Evolutionary conservation across 2,797 vertebrate genomes (phyloP).

Genomic region (Anguilla pacifica): DNA sequence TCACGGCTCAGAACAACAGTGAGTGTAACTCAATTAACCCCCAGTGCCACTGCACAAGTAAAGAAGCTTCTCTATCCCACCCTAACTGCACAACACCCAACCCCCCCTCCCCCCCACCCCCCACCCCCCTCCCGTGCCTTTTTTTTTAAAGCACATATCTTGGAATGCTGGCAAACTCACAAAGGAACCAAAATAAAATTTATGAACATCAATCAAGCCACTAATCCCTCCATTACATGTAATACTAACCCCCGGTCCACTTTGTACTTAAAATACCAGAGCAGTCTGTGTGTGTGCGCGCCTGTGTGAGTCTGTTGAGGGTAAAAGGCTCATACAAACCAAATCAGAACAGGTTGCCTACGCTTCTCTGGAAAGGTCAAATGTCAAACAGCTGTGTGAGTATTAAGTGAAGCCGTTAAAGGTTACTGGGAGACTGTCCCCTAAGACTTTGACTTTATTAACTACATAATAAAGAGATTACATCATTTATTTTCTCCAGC

Average conservation of each 20-base stretch:
- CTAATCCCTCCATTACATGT: conserved; percentile 60
- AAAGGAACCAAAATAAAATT: conserved; percentile 78
- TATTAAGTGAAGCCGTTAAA: conserved; percentile 37
- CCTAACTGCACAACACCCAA: conserved; percentile 10
- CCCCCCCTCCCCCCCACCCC: background rate
- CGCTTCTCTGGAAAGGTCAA: conserved; percentile 76
- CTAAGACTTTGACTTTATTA: conserved; percentile 22
- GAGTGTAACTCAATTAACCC: conserved; percentile 68
- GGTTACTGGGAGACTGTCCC: conserved; percentile 17
- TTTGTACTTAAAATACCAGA: conserved; percentile 75
- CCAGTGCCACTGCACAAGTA: background rate
- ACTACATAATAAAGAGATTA: background rate
- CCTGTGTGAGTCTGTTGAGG: background rate
- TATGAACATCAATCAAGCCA: conserved; percentile 76
- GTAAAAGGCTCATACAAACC: conserved; percentile 53
- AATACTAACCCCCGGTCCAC: conserved; percentile 77
- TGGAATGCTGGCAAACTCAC: conserved; percentile 66
- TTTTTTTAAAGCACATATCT: conserved; percentile 51
- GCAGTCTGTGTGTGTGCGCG: conserved; percentile 33
- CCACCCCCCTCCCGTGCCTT: conserved; percentile 44
- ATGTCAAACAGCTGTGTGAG: conserved; percentile 63
- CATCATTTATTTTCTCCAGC: background rate
- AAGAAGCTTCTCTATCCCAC: conserved; percentile 34
- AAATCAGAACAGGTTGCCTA: conserved; percentile 70
- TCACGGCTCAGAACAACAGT: conserved; percentile 65